Conservation (phyloP, 2,888 invertebrate species). For the Protophormia terraenovae region DNA sequence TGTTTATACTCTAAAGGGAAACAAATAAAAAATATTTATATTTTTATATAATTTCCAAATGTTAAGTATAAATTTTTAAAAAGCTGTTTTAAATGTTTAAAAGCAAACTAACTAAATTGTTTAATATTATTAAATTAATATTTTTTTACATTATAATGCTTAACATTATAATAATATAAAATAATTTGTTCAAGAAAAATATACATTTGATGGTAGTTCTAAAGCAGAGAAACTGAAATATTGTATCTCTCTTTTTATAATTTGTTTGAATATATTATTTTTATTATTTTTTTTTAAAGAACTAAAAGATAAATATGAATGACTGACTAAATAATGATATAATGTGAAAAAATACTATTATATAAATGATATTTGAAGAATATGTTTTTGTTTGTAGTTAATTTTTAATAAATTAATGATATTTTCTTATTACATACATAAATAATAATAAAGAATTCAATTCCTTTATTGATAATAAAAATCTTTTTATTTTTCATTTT, state of each 20-base stretch:
- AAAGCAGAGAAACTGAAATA: too few relatives aligned
- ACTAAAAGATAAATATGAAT: not conserved
- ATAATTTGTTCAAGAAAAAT: too few relatives aligned
- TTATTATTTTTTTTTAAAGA: not conserved
- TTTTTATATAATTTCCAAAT: slow-evolving; percentile 30
- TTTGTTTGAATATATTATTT: too few relatives aligned
- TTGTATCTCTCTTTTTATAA: too few relatives aligned
- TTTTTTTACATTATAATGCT: slow-evolving; percentile 32
- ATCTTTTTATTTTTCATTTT: not conserved
- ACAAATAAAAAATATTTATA: slow-evolving; percentile 23
- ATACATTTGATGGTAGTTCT: too few relatives aligned
- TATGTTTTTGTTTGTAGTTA: not conserved
- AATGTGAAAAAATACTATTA: not conserved
- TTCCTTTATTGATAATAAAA: slow-evolving; percentile 51
- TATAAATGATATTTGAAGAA: slow-evolving; percentile 5
- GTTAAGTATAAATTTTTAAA: not conserved
- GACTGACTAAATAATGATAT: slow-evolving; percentile 12
- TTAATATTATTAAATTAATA: too few relatives aligned
- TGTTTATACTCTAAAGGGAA: slow-evolving; percentile 39
- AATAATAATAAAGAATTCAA: slow-evolving; percentile 53
- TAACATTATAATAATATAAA: not conserved
- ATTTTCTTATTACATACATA: slow-evolving; percentile 1
- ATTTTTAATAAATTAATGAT: slow-evolving; percentile 22
- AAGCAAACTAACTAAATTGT: too few relatives aligned
- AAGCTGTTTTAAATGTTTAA: slow-evolving; percentile 32